Evolutionary conservation across 2,113 vertebrate genomes (phyloP).

Genomic region (Mungos mungo): DNA sequence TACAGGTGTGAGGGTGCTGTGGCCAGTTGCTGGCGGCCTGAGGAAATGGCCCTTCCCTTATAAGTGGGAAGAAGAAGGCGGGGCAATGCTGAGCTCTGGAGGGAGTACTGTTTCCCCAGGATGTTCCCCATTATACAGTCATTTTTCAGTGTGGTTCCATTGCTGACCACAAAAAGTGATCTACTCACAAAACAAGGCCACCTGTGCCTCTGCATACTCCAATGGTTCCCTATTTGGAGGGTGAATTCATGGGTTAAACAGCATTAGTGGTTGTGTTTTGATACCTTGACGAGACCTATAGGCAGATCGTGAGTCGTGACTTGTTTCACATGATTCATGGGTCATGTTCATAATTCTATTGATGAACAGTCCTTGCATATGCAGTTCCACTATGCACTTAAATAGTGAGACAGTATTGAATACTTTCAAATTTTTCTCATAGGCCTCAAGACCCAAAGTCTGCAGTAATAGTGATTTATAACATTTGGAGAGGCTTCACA

Average conservation of each 20-base stretch:
- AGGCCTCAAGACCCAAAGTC: slow-evolving; percentile 64
- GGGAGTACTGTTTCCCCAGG: not conserved
- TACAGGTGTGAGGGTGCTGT: not conserved
- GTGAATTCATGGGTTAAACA: not conserved
- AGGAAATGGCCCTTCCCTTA: not conserved
- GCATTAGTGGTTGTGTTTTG: not conserved
- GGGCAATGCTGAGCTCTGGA: not conserved
- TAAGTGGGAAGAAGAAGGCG: not conserved
- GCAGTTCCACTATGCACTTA: slow-evolving; percentile 72
- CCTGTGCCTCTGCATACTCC: not conserved
- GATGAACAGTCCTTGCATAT: slow-evolving; percentile 68
- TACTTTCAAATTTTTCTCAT: slow-evolving; percentile 73
- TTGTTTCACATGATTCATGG: slow-evolving; percentile 62
- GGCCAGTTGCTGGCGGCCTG: not conserved
- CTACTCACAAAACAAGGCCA: not conserved
- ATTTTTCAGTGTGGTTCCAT: not conserved
- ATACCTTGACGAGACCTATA: slow-evolving; percentile 40
- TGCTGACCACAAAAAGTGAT: not conserved
- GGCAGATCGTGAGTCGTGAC: slow-evolving; percentile 62
- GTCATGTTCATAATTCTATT: slow-evolving; percentile 38
- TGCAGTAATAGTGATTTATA: slow-evolving; percentile 53
- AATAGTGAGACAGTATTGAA: slow-evolving; percentile 74
- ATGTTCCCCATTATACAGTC: not conserved
- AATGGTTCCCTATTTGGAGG: not conserved
- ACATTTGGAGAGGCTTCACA: slow-evolving; percentile 60